These are phyloP conservation scores for Pseudorhiza aurosa DNA, from an alignment of 30 jellyfish, hydroid and myxozoan genomes.

Conservation along the genomic window DNA sequence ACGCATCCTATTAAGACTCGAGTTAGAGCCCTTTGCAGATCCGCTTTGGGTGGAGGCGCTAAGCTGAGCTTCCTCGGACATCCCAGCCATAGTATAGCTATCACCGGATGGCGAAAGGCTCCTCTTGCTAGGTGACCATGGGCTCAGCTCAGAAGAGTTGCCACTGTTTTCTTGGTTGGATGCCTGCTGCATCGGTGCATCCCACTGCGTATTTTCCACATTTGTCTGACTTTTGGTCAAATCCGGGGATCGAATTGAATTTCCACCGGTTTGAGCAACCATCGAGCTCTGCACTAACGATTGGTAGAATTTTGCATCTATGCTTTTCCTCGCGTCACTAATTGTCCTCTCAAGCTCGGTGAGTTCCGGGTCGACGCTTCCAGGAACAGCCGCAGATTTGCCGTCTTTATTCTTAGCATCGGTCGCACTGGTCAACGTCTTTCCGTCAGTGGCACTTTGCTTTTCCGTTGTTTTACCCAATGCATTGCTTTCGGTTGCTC, in stretches of 20 bases:
- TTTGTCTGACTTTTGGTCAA: not conserved
- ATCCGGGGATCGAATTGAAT: not conserved
- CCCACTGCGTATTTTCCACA: not conserved
- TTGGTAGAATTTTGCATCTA: constrained; percentile 94
- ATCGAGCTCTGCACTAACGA: constrained; percentile 72
- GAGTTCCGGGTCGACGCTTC: constrained; percentile 88
- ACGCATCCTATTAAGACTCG: constrained; percentile 9
- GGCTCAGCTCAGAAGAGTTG: not conserved
- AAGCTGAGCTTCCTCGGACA: not conserved
- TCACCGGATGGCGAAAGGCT: not conserved
- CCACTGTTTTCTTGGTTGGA: not conserved
- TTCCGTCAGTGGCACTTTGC: not conserved
- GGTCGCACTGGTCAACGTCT: not conserved
- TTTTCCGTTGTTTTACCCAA: too few species aligned
- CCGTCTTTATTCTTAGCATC: too few species aligned
- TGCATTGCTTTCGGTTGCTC: too few species aligned
- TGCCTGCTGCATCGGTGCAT: not conserved
- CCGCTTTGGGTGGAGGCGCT: constrained; percentile 17
- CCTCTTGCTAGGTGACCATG: not conserved
- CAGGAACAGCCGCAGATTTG: too few species aligned
- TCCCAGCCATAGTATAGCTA: not conserved
- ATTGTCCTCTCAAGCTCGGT: constrained; percentile 86
- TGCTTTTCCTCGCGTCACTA: constrained; percentile 93
- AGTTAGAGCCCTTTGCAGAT: not conserved
- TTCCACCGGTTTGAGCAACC: not conserved